Evolutionary conservation across 2,888 invertebrate species (phyloP), one percentile per base, ranked within the genome.

Genomic region (Adela reaumurella): DNA sequence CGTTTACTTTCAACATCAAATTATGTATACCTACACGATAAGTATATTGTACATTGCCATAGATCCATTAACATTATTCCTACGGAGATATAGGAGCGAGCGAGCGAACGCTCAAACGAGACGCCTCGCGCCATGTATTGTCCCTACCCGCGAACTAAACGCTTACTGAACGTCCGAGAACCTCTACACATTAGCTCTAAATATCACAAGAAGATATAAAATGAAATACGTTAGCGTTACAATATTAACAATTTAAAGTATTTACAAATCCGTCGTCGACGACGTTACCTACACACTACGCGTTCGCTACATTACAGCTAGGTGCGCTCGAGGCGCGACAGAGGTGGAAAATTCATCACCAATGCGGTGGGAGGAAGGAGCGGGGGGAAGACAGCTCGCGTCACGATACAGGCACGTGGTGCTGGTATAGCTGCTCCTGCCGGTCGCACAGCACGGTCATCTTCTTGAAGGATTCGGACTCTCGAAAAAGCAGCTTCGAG

Each of bases 1-100:
- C 78, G 74, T 70, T 77, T 76, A 79, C 73, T 79, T 76, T 79
- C 78, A 79, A 80, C 79, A 79, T 77, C 76, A 67, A 79, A 76
- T 78, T 77, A 68, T 68, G 72, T 67, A 70, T 71, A 62, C 72
- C 70, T 76, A 76, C 76, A 71, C 74, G 72, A 70, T 68, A 71
- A 59, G 64, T 35, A 68, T 65, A 65, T 66, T 70, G 70, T 64
- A 68, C 67, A 59, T 62, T 54, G 55, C 53, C 65, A 57, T 35
- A 35, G 65, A 62, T 67, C 66, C 66, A 72, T 70, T 69, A 69
- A 71, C 69, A 71, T 71, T 19, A 18, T 24, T 6, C 24, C 6
- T 6, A n/a, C 16, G 8, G n/a, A n/a, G n/a, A n/a, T n/a, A n/a
- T n/a, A n/a, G n/a, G n/a, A n/a, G n/a, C 17, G 42, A 42, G 16